phyloP scores from a whole-genome alignment of 2,113 vertebrate species.

The Haemorhous mexicanus region DNA sequence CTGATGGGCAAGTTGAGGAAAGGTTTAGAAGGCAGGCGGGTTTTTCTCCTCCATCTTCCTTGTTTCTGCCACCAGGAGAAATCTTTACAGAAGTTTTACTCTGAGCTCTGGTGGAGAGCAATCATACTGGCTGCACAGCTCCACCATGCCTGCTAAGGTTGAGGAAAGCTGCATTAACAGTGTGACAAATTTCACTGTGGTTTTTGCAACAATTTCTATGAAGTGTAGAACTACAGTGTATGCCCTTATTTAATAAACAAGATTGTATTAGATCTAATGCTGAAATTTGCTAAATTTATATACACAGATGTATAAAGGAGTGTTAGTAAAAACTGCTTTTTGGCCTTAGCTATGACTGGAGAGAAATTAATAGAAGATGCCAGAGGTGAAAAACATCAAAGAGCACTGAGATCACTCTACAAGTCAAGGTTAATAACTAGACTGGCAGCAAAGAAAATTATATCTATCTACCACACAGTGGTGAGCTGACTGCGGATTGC shows the following conservation, averaged over 20 bases:
- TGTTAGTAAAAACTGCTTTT: background rate
- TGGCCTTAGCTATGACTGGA: background rate
- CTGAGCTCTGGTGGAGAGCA: background rate
- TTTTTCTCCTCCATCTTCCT: background rate
- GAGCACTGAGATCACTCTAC: background rate
- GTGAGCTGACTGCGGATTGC: background rate
- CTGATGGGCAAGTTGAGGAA: background rate
- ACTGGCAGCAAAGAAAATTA: background rate
- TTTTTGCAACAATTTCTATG: background rate
- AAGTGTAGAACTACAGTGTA: background rate
- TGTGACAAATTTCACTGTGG: background rate
- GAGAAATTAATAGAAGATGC: background rate
- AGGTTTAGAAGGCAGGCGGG: background rate
- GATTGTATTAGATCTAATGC: background rate
- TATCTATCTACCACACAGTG: background rate
- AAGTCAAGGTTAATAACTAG: background rate
- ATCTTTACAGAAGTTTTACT: background rate
- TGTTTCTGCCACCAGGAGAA: background rate
- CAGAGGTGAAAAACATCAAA: background rate
- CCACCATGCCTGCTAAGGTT: rapidly evolving
- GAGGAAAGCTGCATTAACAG: background rate
- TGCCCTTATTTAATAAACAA: background rate
- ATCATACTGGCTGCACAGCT: background rate
- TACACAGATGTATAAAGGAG: background rate
- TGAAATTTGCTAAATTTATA: background rate